Percentiles rank a stretch among this genome's conserved stretches.
Conservation (phyloP, 2,113 vertebrate genomes). For the Delphinapterus leucas region DNA sequence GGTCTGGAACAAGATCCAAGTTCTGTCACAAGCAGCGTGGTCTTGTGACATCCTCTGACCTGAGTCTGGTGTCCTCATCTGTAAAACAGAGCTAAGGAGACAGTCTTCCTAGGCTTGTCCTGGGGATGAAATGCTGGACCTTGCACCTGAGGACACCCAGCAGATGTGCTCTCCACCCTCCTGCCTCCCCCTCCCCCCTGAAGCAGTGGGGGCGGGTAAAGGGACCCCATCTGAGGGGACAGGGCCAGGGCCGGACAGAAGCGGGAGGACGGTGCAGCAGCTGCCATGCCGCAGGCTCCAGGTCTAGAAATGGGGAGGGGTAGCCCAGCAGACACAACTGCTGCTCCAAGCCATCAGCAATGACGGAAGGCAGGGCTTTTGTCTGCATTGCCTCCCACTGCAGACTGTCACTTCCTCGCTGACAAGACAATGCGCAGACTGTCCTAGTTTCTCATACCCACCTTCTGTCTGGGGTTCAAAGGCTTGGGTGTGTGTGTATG, state of each 20-base stretch:
- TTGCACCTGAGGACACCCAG: too few species aligned
- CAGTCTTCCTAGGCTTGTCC: neutral
- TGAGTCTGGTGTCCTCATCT: neutral
- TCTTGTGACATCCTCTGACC: neutral
- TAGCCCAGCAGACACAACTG: neutral
- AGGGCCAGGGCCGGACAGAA: neutral
- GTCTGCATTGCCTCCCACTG: slow-evolving; percentile 44
- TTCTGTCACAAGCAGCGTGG: neutral
- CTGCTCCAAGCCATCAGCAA: slow-evolving; percentile 27
- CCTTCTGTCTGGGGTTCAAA: slow-evolving; percentile 37
- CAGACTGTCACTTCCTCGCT: slow-evolving; percentile 59
- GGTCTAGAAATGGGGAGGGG: slow-evolving; percentile 14
- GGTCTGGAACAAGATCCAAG: neutral
- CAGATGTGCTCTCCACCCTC: neutral
- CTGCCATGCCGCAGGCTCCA: slow-evolving; percentile 60
- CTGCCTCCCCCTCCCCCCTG: rapidly evolving
- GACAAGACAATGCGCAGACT: neutral
- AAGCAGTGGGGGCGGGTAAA: neutral
- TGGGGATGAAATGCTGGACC: neutral
- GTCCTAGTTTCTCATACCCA: slow-evolving; percentile 6
- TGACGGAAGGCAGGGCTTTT: slow-evolving; percentile 64
- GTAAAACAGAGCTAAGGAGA: neutral
- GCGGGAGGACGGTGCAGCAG: slow-evolving; percentile 26
- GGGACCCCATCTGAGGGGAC: neutral
- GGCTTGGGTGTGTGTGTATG: neutral